Evolutionary conservation across 2,888 invertebrate genomes (phyloP), one percentile per base, ranked within the genome.

Genomic region (Aphodius sticticus): DNA sequence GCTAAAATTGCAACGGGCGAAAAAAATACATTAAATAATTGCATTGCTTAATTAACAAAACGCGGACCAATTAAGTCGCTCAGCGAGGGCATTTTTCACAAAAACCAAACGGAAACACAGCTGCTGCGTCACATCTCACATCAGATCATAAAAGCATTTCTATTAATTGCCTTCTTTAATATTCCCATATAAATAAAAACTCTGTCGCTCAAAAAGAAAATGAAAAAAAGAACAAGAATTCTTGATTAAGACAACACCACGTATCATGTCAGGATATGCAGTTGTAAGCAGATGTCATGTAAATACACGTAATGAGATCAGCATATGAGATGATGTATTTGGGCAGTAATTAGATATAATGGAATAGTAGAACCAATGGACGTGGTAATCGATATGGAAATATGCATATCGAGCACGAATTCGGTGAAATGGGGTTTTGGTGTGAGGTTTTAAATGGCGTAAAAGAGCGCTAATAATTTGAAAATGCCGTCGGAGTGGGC

Each of bases 11-110:
- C 53, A 12, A 5, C 53, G 12, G 12, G 53, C 53, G 4, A 53
- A 53, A 53, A 53, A 53, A 3, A 53, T 53, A 53, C 53, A 53
- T 53, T 53, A 53, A 53, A 53, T 53, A 53, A 53, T 53, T 53
- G 53, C 53, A 53, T 53, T 53, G 53, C 53, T 53, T 53, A 53
- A 53, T 53, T 53, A 53, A 53, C 53, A 53, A 53, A 53, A 53
- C 53, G 53, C 53, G 53, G 53, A 53, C 53, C 53, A 53, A 53
- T 53, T 53, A 53, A 53, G 53, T 53, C 53, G 53, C 53, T 53
- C 53, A 53, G 9, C 53, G 9, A 53, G 53, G 2, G 7, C 53
- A 53, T 53, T 53, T 53, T 53, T 53, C 53, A 53, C 53, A 12
- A 53, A 53, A 53, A 53, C 53, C 53, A 53, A 53, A 53, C 53